These are phyloP conservation scores for Eilema depressum DNA, from an alignment of 2,888 invertebrate genomes.

Conservation along the genomic window DNA sequence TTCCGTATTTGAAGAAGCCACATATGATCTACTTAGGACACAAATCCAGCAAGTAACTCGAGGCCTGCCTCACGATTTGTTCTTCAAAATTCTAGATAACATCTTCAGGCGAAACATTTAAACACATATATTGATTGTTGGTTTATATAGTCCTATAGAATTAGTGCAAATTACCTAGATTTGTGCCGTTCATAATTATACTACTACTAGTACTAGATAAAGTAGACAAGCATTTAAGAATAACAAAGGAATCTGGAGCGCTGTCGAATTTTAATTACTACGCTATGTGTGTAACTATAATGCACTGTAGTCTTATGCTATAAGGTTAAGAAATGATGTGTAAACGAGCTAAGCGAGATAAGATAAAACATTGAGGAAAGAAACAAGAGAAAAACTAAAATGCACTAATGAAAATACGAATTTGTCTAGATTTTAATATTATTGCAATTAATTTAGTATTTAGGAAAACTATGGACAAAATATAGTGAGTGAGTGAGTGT, in stretches of 20 bases:
- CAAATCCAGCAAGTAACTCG: constrained; percentile 95
- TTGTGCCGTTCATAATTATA: constrained; percentile 32
- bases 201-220: constrained; percentile 27
- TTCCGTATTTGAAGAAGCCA: constrained; percentile 93
- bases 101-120: constrained; percentile 91
- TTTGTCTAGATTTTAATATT: constrained; percentile 8
- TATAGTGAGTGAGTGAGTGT: constrained; percentile 6
- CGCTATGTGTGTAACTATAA: constrained; percentile 26
- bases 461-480: constrained; percentile 11
- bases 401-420: constrained; percentile 2
- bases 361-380: constrained; percentile 33
- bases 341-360: background rate
- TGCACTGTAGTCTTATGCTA: constrained; percentile 26
- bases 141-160: constrained; percentile 40
- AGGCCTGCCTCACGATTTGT: constrained; percentile 93
- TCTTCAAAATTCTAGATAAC: constrained; percentile 93
- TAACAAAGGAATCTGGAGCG: constrained; percentile 31
- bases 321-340: background rate
- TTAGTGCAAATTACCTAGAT: constrained; percentile 44
- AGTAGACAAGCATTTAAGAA: constrained; percentile 30
- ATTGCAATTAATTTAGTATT: constrained; percentile 21
- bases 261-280: constrained; percentile 31
- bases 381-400: constrained; percentile 4
- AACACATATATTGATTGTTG: constrained; percentile 40
- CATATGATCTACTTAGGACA: constrained; percentile 92